phyloP scores from a whole-genome alignment of 1,140 invertebrate species.

The Lethrus apterus region DNA sequence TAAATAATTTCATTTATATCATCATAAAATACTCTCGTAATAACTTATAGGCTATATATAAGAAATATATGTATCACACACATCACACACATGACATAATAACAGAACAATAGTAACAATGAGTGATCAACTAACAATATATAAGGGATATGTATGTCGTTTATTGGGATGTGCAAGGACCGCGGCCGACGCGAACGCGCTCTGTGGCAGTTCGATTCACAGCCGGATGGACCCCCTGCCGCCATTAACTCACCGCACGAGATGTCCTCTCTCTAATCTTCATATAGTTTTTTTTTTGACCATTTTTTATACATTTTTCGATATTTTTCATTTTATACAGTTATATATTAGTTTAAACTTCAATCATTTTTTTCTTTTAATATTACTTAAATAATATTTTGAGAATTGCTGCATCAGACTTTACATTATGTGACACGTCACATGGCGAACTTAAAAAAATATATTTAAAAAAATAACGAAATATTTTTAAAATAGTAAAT shows the following conservation, averaged over 20 bases:
- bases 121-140: conserved; percentile 40
- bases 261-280: too few relatives aligned
- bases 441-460: conserved; percentile 39
- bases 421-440: conserved; percentile 36
- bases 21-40: too few relatives aligned
- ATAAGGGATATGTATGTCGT: conserved; percentile 43
- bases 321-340: conserved; percentile 23
- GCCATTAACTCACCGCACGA: conserved; percentile 29
- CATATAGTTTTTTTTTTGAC: conserved; percentile 27
- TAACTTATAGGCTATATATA: conserved; percentile 37
- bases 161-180: conserved; percentile 33
- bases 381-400: conserved; percentile 42
- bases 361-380: too few relatives aligned
- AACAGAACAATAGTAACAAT: conserved; percentile 42
- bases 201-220: conserved; percentile 40
- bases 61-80: conserved; percentile 40
- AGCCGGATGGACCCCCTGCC: conserved; percentile 34
- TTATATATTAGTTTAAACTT: too few relatives aligned
- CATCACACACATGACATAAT: conserved; percentile 39
- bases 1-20: conserved; percentile 28
- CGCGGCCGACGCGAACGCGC: conserved; percentile 18
- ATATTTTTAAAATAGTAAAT: conserved; percentile 25
- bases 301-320: conserved; percentile 26
- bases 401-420: conserved; percentile 43
- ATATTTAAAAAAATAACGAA: conserved; percentile 39